These are phyloP conservation scores for Poecilia latipinna DNA, from an alignment of 2,113 vertebrate genomes.

Conservation along the genomic window DNA sequence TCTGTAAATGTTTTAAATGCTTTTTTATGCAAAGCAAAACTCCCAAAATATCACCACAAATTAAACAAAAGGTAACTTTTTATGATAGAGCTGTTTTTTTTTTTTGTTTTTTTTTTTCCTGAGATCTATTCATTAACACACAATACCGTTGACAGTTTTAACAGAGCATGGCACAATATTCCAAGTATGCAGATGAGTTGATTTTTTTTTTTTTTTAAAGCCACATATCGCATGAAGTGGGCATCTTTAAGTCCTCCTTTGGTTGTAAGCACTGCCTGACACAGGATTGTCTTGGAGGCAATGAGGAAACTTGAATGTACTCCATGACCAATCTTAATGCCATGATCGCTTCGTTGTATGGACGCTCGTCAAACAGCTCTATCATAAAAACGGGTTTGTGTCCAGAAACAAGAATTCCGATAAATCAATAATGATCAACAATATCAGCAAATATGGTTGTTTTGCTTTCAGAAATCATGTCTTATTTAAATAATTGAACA, in stretches of 20 bases:
- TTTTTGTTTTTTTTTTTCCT: too few relatives aligned
- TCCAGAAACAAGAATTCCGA: not conserved
- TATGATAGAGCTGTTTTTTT: constrained; percentile 78
- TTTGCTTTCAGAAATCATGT: constrained; percentile 43
- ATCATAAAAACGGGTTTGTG: constrained; percentile 53
- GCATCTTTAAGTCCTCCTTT: constrained; percentile 73
- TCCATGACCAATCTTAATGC: constrained; percentile 70
- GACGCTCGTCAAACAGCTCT: constrained; percentile 70
- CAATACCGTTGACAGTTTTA: constrained; percentile 10
- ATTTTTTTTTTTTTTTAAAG: constrained; percentile 36
- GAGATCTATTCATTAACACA: constrained; percentile 12
- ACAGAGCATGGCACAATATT: constrained; percentile 12
- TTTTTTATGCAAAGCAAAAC: constrained; percentile 45
- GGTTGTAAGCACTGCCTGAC: constrained; percentile 76
- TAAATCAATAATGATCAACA: not conserved
- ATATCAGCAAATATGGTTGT: constrained; percentile 5
- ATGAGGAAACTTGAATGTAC: constrained; percentile 44
- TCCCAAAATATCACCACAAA: constrained; percentile 22
- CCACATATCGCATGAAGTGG: constrained; percentile 77
- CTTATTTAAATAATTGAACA: constrained; percentile 40
- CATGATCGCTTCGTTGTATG: constrained; percentile 36
- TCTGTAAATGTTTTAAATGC: constrained; percentile 43
- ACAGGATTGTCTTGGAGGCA: constrained; percentile 70
- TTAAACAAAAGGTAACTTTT: not conserved
- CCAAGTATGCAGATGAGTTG: constrained; percentile 14